Evolutionary conservation across 2,888 invertebrate species (phyloP).

Genomic region (Polymixis flavicincta): DNA sequence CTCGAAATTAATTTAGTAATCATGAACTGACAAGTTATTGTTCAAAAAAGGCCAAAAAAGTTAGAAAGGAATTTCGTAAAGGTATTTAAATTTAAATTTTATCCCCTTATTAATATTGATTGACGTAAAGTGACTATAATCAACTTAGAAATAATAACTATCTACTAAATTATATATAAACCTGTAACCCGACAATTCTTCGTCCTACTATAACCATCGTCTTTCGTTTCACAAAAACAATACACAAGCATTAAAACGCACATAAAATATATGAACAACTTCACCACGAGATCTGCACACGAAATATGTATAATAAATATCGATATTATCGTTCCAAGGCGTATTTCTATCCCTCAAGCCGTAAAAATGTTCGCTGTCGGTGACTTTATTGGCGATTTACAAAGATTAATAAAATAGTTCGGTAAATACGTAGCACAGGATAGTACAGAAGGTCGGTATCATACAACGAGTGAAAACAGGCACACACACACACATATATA

Average conservation of each 20-base stretch:
- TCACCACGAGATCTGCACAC: constrained; percentile 28
- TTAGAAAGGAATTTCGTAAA: too few relatives aligned
- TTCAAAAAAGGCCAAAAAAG: too few relatives aligned
- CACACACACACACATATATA: neutral
- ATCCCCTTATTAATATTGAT: too few relatives aligned
- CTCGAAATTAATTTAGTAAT: too few relatives aligned
- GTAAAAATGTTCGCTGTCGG: constrained; percentile 51
- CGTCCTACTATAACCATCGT: neutral
- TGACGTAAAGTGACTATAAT: too few relatives aligned
- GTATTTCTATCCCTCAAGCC: constrained; percentile 35
- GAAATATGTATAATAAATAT: constrained; percentile 46
- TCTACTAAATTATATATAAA: neutral
- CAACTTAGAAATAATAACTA: too few relatives aligned
- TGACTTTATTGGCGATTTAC: constrained; percentile 58
- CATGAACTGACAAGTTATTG: too few relatives aligned
- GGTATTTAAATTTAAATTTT: too few relatives aligned
- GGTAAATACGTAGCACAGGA: constrained; percentile 2
- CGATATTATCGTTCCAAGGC: constrained; percentile 36
- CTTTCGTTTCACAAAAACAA: neutral
- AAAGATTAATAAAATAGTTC: constrained; percentile 58
- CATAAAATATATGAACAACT: constrained; percentile 22
- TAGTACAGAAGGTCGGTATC: constrained; percentile 1
- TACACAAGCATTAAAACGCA: neutral
- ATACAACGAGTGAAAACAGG: too few relatives aligned
- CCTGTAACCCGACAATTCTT: neutral